phyloP scores from a whole-genome alignment of 1,140 invertebrate species.

The Zeugodacus cucurbitae region DNA sequence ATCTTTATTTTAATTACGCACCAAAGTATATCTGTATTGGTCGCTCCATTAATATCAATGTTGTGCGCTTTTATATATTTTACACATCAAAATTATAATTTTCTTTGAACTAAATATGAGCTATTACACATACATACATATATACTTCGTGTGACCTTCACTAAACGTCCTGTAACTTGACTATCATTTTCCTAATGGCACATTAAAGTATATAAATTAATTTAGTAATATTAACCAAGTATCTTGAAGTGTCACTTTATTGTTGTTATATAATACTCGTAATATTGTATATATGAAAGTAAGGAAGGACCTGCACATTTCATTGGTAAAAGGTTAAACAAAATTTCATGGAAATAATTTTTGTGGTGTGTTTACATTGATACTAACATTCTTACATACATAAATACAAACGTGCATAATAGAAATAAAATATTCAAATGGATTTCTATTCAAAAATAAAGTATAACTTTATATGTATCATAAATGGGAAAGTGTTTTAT shows the following conservation, averaged over 20 bases:
- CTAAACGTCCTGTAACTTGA: background rate
- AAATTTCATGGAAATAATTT: background rate
- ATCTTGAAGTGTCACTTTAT: background rate
- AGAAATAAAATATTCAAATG: background rate
- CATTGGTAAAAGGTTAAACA: background rate
- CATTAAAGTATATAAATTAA: background rate
- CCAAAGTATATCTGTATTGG: too few species aligned
- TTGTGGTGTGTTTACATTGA: background rate
- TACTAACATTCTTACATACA: background rate
- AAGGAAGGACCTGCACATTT: background rate
- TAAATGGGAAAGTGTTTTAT: background rate
- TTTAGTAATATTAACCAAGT: background rate
- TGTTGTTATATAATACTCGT: background rate
- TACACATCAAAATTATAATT: too few species aligned
- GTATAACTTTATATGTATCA: conserved; percentile 16
- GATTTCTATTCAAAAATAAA: conserved; percentile 7
- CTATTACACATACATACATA: too few species aligned
- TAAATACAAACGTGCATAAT: background rate
- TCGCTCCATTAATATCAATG: too few species aligned
- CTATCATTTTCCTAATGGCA: background rate
- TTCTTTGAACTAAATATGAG: too few species aligned
- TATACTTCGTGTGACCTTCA: background rate
- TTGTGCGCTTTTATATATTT: too few species aligned
- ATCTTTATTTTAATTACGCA: too few species aligned
- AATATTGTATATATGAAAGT: background rate